Percentiles rank a stretch among this genome's conserved stretches.
Evolutionary conservation across 1,140 invertebrate genomes (phyloP).

Genomic region (Diorhabda elongata): DNA sequence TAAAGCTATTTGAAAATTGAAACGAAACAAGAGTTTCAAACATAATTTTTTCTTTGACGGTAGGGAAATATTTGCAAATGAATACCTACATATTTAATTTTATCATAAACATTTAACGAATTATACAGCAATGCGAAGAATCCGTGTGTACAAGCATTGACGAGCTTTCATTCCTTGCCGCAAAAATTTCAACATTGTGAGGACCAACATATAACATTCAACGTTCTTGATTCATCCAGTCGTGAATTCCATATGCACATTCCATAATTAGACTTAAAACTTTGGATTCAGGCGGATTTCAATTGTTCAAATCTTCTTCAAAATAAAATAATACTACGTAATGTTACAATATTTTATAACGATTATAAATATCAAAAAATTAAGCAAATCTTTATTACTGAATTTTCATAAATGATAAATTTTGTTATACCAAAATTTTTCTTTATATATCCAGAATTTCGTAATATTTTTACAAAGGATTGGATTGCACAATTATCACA

Average conservation of each 20-base stretch:
- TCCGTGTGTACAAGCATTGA: slow-evolving; percentile 4
- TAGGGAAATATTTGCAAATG: too few species aligned
- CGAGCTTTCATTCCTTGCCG: slow-evolving; percentile 25
- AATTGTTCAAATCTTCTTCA: slow-evolving; percentile 20
- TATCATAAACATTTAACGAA: slow-evolving; percentile 10
- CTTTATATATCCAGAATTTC: too few species aligned
- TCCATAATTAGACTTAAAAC: slow-evolving; percentile 28
- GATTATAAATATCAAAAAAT: slow-evolving; percentile 3
- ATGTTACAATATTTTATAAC: not conserved
- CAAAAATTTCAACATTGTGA: slow-evolving; percentile 38
- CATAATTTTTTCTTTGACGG: too few species aligned
- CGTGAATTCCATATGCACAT: slow-evolving; percentile 29
- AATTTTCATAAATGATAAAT: not conserved
- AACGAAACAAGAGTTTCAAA: too few species aligned
- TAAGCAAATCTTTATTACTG: not conserved
- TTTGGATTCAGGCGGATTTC: slow-evolving; percentile 19
- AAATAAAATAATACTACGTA: not conserved
- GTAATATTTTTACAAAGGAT: not conserved
- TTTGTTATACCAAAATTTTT: not conserved
- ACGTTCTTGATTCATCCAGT: slow-evolving; percentile 27
- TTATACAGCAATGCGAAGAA: slow-evolving; percentile 11
- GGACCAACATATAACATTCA: slow-evolving; percentile 14
- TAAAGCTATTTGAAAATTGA: too few species aligned
- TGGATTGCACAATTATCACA: not conserved
- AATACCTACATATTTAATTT: too few species aligned